These are phyloP conservation scores for Ceratosolen fusciceps DNA, from an alignment of 1,140 invertebrate species.

Conservation along the genomic window DNA sequence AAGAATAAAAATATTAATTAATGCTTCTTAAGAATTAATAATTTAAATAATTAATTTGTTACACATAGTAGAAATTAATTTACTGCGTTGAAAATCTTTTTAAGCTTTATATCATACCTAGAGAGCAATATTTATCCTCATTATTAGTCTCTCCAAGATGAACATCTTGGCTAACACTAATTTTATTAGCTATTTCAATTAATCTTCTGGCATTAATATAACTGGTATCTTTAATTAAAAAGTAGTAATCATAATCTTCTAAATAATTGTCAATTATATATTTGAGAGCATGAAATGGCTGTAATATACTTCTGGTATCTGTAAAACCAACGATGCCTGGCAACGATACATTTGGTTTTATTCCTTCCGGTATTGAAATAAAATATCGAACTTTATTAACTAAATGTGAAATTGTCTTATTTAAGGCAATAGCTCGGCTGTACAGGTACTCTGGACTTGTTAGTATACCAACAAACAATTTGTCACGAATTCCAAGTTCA, in stretches of 20 bases:
- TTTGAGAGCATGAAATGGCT: constrained; percentile 88
- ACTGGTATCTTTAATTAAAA: constrained; percentile 85
- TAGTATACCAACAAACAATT: constrained; percentile 88
- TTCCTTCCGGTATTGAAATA: constrained; percentile 79
- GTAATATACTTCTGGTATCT: constrained; percentile 80
- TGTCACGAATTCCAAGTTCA: constrained; percentile 91
- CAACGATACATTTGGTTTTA: constrained; percentile 78
- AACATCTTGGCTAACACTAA: constrained; percentile 87
- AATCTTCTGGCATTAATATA: constrained; percentile 84
- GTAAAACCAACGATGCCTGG: constrained; percentile 86
- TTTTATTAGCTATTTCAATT: constrained; percentile 78
- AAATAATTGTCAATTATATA: constrained; percentile 91
- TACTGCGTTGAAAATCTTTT: not conserved
- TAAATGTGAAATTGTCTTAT: constrained; percentile 84
- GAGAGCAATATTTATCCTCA: constrained; percentile 74
- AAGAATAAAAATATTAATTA: too few species aligned
- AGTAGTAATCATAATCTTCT: constrained; percentile 92
- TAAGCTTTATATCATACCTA: constrained; percentile 70
- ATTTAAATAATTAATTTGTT: too few species aligned
- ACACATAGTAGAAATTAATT: too few species aligned
- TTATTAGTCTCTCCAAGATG: constrained; percentile 79
- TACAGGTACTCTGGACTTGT: constrained; percentile 81
- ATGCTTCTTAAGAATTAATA: too few species aligned
- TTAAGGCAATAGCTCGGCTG: constrained; percentile 81
- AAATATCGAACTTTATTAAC: constrained; percentile 85